A percentile compares a stretch with the other conserved stretches of the same genome.
Evolutionary conservation across 2,113 vertebrate genomes (phyloP).

Genomic region (Brevimyrus niger): DNA sequence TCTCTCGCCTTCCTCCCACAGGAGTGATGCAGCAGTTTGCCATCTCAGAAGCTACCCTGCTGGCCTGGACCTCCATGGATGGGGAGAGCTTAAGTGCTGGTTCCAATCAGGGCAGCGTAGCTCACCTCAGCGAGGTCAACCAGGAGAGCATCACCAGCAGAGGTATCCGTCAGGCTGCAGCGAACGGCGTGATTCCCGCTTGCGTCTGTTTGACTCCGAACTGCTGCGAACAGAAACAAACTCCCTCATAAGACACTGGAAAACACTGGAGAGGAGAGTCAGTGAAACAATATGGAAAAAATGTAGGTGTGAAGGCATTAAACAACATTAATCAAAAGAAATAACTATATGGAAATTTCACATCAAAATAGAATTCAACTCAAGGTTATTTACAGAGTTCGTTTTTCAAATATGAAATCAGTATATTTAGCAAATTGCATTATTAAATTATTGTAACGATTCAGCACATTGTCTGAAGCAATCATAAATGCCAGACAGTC

Average conservation of each 20-base stretch:
- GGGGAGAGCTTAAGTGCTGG: constrained; percentile 88
- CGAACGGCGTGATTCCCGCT: not conserved
- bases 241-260: not conserved
- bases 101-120: constrained; percentile 85
- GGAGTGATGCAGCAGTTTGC: constrained; percentile 96
- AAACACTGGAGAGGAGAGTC: not conserved
- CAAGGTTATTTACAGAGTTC: not conserved
- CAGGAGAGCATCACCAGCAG: constrained; percentile 79
- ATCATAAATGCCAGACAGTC: not conserved
- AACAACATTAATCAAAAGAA: not conserved
- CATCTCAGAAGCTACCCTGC: constrained; percentile 88
- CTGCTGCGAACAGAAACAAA: not conserved
- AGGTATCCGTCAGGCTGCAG: constrained; percentile 44
- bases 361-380: not conserved
- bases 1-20: constrained; percentile 39
- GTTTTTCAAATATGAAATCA: not conserved
- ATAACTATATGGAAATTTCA: not conserved
- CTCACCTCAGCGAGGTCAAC: constrained; percentile 86
- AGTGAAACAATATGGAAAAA: not conserved
- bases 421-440: not conserved
- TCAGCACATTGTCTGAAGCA: not conserved
- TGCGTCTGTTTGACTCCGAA: too few relatives aligned
- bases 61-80: constrained; percentile 96
- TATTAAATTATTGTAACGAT: not conserved
- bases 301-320: too few relatives aligned